These are phyloP conservation scores for Argopecten irradians DNA, from an alignment of 1,140 invertebrate genomes.

Conservation along the genomic window DNA sequence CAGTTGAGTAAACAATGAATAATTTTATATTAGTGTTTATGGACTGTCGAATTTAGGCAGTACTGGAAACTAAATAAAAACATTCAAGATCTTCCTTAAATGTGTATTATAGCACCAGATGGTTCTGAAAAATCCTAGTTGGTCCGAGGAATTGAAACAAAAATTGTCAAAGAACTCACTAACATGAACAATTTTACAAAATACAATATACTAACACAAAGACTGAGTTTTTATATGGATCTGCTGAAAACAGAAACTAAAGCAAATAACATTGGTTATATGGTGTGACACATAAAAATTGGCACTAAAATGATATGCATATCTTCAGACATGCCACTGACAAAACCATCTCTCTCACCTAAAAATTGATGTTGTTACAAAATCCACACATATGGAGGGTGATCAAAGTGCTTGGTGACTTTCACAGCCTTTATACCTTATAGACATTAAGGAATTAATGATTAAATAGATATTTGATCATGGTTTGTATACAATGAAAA, in stretches of 20 bases:
- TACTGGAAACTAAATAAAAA: neutral
- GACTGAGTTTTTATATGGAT: neutral
- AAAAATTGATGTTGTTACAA: too few species aligned
- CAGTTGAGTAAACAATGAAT: neutral
- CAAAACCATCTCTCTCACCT: too few species aligned
- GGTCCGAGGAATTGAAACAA: neutral
- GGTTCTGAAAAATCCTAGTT: neutral
- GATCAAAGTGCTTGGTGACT: too few species aligned
- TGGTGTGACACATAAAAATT: neutral
- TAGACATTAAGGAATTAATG: too few species aligned
- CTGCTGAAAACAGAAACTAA: neutral
- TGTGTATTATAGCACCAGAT: neutral
- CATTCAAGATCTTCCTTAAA: neutral
- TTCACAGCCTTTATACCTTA: too few species aligned
- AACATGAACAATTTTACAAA: neutral
- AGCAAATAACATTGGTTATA: neutral
- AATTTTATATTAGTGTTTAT: too few species aligned
- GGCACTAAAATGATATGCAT: too few species aligned
- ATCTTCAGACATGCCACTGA: neutral
- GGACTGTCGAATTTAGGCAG: neutral
- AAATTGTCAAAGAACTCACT: neutral
- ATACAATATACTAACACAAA: neutral
- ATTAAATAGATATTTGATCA: too few species aligned
- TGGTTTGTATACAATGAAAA: too few species aligned
- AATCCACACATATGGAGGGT: too few species aligned